Conservation (phyloP, 2,888 invertebrate species). For the Chaetogeoica ovagalla region DNA sequence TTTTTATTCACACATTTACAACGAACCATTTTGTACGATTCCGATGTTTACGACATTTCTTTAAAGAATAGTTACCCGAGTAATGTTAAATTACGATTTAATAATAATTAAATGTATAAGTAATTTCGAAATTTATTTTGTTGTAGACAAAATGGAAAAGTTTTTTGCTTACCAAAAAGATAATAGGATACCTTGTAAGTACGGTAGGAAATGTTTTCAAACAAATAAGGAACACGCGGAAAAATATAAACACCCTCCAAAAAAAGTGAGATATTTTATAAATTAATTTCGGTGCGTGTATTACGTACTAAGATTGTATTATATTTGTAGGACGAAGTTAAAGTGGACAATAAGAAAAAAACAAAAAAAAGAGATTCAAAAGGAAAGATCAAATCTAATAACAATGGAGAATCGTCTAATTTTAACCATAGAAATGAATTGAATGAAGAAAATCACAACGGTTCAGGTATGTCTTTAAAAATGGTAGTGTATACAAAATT, state of each 20-base stretch:
- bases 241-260: constrained; percentile 76
- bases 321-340: constrained; percentile 30
- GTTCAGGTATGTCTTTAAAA: neutral
- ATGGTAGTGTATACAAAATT: neutral
- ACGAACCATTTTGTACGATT: too few relatives aligned
- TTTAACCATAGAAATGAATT: neutral
- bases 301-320: neutral
- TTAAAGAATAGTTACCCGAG: neutral
- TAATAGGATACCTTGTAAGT: constrained; percentile 71
- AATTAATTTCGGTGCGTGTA: neutral
- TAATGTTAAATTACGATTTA: neutral
- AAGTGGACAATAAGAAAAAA: constrained; percentile 13
- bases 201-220: constrained; percentile 79
- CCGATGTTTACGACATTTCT: neutral
- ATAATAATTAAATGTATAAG: neutral
- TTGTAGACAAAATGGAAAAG: constrained; percentile 37
- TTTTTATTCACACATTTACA: too few relatives aligned
- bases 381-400: constrained; percentile 10
- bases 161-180: constrained; percentile 58
- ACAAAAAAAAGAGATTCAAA: constrained; percentile 28
- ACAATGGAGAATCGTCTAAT: constrained; percentile 37
- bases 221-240: constrained; percentile 74
- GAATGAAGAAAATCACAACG: neutral
- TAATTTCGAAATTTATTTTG: neutral
- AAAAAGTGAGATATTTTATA: constrained; percentile 55